A percentile compares a stretch with the other conserved stretches of the same genome.
Evolutionary conservation across 2,888 invertebrate genomes (phyloP).

Genomic region (Halictus ligatus): DNA sequence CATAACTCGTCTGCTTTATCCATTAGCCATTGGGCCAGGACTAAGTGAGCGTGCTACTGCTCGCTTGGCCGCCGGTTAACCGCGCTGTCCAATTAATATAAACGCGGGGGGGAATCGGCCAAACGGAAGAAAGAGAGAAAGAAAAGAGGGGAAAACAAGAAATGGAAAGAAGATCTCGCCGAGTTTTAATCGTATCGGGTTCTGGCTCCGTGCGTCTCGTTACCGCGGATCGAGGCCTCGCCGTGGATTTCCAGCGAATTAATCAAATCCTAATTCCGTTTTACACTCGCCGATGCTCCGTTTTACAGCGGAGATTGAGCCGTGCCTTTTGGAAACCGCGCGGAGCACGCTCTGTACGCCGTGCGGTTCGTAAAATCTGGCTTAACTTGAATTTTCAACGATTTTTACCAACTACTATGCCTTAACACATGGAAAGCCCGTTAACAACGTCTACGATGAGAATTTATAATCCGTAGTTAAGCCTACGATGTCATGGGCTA

Average conservation of each 20-base stretch:
- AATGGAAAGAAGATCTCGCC: slow-evolving; percentile 51
- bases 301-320: not conserved
- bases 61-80: slow-evolving; percentile 55
- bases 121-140: slow-evolving; percentile 5
- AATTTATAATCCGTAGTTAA: no score
- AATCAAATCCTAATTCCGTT: not conserved
- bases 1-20: slow-evolving; percentile 77
- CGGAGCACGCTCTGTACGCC: not conserved
- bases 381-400: no score
- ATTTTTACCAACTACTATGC: no score
- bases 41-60: slow-evolving; percentile 59
- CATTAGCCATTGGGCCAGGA: slow-evolving; percentile 71
- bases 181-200: slow-evolving; percentile 49
- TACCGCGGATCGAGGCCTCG: not conserved
- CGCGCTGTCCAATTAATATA: slow-evolving; percentile 69
- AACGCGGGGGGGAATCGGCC: not conserved
- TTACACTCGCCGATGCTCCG: not conserved
- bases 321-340: not conserved
- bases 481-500: no score
- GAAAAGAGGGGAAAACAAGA: slow-evolving; percentile 13
- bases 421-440: no score
- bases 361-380: no score
- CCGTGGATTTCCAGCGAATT: not conserved
- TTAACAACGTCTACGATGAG: no score
- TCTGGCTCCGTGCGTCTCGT: slow-evolving; percentile 5